Percentiles rank a stretch among this genome's conserved stretches.
Evolutionary conservation across 2,888 invertebrate genomes (phyloP).

Genomic region (Drosophila kuntzei): DNA sequence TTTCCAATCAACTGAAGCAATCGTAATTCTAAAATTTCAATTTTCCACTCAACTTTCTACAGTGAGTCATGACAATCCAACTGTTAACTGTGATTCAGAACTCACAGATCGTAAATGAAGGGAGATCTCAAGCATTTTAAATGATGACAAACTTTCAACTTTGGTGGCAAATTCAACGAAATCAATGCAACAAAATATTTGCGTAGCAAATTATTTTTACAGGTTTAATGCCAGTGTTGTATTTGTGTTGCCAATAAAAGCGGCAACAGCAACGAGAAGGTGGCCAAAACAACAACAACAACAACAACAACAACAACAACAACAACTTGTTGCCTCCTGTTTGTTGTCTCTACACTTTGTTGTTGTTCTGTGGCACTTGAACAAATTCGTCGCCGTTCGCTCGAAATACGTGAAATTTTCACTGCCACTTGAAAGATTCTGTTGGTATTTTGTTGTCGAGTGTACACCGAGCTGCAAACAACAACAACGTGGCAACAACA

Average conservation of each 20-base stretch:
- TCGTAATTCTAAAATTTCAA: neutral
- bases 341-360: constrained; percentile 18
- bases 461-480: constrained; percentile 50
- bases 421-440: constrained; percentile 69
- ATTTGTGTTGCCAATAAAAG: constrained; percentile 39
- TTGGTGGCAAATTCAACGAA: constrained; percentile 47
- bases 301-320: no score
- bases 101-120: neutral
- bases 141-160: constrained; percentile 36
- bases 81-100: constrained; percentile 37
- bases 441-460: constrained; percentile 49
- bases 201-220: constrained; percentile 56
- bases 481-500: constrained; percentile 10
- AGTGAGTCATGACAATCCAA: constrained; percentile 22
- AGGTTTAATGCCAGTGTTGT: constrained; percentile 43
- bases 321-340: constrained; percentile 38
- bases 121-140: neutral
- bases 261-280: constrained; percentile 1
- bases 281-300: constrained; percentile 9
- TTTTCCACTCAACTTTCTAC: constrained; percentile 28
- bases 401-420: constrained; percentile 71
- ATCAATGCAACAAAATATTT: constrained; percentile 64
- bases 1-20: neutral
- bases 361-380: constrained; percentile 52
- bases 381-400: constrained; percentile 53